Evolutionary conservation across 2,797 vertebrate species (phyloP), one percentile per base, ranked within the genome.

Genomic region (Neomorphus geoffroyi): DNA sequence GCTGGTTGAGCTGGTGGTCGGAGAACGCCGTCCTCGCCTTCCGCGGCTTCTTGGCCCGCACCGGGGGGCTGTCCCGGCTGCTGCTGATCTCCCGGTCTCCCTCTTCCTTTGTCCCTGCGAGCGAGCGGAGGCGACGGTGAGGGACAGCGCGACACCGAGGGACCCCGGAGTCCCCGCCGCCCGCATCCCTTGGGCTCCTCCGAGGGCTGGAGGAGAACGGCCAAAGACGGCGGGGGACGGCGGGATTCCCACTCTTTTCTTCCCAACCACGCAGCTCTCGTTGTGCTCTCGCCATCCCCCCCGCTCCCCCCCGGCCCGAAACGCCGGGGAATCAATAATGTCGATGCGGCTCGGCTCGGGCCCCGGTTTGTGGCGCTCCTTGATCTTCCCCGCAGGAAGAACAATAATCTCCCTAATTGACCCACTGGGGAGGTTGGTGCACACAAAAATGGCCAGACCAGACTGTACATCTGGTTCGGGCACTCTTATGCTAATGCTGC

Each of bases 371-470:
- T 98, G 92, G 97, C 88, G 92, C 98, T 97, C 98, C 98, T 96
- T 98, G 98, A 99, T 99, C 99, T 98, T 98, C 98, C 98, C 99
- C 99, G 98, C 97, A 99, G 99, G 99, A 99, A 99, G 98, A 99
- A 99, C 99, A 98, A 99, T 99, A 99, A 99, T 99, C 99, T 99
- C 99, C 98, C 98, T 99, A 99, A 99, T 99, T 99, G 99, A 99
- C 98, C 98, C 99, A 99, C 99, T 98, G 98, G 99, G 99, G 99
- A 99, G 98, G 98, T 97, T 98, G 96, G 98, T 98, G 98, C 98
- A 97, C 97, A 92, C 96, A 97, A 97, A 98, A 98, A 98, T 98
- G 93, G 95, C 97, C 98, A 97, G 98, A 96, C 88, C 98, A 98
- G 98, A 98, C 98, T 98, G 98, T 98, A 98, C 99, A 99, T 99